These are phyloP conservation scores for Phrixothrix hirtus DNA, from an alignment of 2,888 invertebrate species.

Conservation along the genomic window DNA sequence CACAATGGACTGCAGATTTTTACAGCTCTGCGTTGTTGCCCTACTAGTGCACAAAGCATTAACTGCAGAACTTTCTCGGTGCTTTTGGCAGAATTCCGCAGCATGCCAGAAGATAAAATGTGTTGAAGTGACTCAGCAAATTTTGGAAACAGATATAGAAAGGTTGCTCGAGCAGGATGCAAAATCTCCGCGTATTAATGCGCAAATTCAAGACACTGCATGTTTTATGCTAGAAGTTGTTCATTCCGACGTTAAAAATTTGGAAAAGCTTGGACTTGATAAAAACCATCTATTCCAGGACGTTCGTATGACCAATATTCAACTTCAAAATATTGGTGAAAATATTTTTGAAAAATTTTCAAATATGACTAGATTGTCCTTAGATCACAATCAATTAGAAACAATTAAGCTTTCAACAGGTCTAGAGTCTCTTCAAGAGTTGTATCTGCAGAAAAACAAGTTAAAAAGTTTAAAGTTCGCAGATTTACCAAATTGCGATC, in stretches of 20 bases:
- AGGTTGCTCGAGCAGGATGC: neutral
- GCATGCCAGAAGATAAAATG: neutral
- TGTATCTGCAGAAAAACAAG: slow-evolving; percentile 48
- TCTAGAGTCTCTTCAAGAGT: slow-evolving; percentile 45
- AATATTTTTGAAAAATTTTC: neutral
- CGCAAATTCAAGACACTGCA: neutral
- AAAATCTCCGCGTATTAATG: neutral
- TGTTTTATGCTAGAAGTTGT: slow-evolving; percentile 7
- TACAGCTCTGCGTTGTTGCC: too few species aligned
- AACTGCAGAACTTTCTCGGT: neutral
- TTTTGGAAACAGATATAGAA: neutral
- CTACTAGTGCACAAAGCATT: too few species aligned
- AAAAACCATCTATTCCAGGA: slow-evolving; percentile 6
- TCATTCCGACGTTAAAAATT: neutral
- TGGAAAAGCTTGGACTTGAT: slow-evolving; percentile 1
- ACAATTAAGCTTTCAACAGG: slow-evolving; percentile 46
- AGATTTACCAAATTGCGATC: neutral
- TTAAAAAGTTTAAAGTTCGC: slow-evolving; percentile 35
- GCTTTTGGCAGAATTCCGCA: neutral
- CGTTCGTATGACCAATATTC: neutral
- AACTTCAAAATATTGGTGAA: neutral
- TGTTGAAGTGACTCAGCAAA: neutral
- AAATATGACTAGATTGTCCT: neutral
- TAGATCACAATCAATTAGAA: slow-evolving; percentile 39
- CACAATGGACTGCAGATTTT: too few species aligned